Conservation (phyloP, 1,140 invertebrate species). For the Heliconius congener region DNA sequence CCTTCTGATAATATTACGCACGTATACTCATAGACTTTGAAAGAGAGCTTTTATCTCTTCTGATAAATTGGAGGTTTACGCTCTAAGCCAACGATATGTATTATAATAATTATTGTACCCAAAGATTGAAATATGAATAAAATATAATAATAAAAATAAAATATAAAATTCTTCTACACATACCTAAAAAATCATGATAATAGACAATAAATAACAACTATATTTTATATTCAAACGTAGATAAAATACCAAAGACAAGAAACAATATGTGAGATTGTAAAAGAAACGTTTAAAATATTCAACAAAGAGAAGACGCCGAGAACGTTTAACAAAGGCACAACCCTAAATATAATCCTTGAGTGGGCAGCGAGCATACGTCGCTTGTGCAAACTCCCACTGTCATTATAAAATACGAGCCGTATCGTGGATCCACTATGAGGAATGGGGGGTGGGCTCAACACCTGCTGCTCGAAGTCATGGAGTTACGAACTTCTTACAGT, state of each 20-base stretch:
- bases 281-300: constrained; percentile 1
- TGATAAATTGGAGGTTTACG: too few relatives aligned
- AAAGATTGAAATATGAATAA: too few relatives aligned
- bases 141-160: too few relatives aligned
- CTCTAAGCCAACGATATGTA: too few relatives aligned
- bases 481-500: constrained; percentile 38
- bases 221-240: not conserved
- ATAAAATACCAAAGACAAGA: not conserved
- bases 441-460: constrained; percentile 63
- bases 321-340: constrained; percentile 29
- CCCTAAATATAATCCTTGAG: constrained; percentile 64
- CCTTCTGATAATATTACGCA: not conserved
- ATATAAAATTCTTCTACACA: too few relatives aligned
- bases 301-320: constrained; percentile 5
- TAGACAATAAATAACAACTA: not conserved
- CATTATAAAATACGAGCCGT: constrained; percentile 74
- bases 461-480: constrained; percentile 53
- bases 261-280: not conserved
- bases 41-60: too few relatives aligned
- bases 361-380: constrained; percentile 67
- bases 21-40: not conserved
- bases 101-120: too few relatives aligned
- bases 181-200: too few relatives aligned
- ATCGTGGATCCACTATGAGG: constrained; percentile 73
- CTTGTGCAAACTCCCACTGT: constrained; percentile 64